A percentile compares a stretch with the other conserved stretches of the same genome.
Conservation (phyloP, 2,888 invertebrate genomes). For the Leucoma salicis region DNA sequence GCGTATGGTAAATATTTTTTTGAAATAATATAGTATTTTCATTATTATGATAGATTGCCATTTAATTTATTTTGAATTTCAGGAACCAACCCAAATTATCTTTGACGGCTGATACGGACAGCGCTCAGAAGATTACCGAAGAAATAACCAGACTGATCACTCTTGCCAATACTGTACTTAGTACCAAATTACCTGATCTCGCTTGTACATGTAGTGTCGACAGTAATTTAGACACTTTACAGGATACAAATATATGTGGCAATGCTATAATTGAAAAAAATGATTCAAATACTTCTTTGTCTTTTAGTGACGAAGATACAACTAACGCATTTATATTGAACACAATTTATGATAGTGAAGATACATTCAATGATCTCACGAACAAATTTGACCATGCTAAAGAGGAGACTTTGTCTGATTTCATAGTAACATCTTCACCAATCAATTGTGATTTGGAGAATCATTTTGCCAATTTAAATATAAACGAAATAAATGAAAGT, state of each 20-base stretch:
- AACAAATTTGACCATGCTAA: slow-evolving; percentile 44
- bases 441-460: slow-evolving; percentile 49
- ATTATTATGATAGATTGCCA: neutral
- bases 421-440: slow-evolving; percentile 45
- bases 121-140: slow-evolving; percentile 61
- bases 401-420: slow-evolving; percentile 42
- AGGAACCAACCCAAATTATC: slow-evolving; percentile 67
- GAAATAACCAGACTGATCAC: slow-evolving; percentile 72
- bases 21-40: neutral
- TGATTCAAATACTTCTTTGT: slow-evolving; percentile 41
- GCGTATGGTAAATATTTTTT: slow-evolving; percentile 51
- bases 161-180: slow-evolving; percentile 76
- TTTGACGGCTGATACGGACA: slow-evolving; percentile 58
- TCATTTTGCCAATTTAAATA: slow-evolving; percentile 43
- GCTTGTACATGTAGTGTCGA: slow-evolving; percentile 50
- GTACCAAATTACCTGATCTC: slow-evolving; percentile 72
- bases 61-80: slow-evolving; percentile 25
- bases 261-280: slow-evolving; percentile 25
- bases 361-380: slow-evolving; percentile 40
- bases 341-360: slow-evolving; percentile 41
- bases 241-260: slow-evolving; percentile 23
- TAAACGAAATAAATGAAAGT: slow-evolving; percentile 41
- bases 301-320: slow-evolving; percentile 46
- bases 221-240: slow-evolving; percentile 29
- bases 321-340: slow-evolving; percentile 45